These are phyloP conservation scores for Eristalis tenax DNA, from an alignment of 2,888 invertebrate genomes.

Conservation along the genomic window DNA sequence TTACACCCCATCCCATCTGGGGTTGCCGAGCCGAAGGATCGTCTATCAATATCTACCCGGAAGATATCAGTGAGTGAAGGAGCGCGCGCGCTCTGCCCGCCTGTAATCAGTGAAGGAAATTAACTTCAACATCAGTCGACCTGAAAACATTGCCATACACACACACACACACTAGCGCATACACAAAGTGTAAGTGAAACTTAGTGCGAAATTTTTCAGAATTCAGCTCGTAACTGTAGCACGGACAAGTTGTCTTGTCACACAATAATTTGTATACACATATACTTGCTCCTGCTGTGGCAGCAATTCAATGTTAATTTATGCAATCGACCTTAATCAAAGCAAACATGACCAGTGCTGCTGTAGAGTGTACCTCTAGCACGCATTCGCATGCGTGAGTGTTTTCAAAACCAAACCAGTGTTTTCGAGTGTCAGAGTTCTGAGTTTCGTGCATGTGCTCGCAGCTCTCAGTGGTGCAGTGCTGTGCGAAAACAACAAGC, in stretches of 20 bases:
- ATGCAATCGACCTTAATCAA: constrained; percentile 56
- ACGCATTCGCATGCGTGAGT: constrained; percentile 7
- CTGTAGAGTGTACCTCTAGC: neutral
- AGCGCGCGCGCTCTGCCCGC: neutral
- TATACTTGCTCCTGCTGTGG: neutral
- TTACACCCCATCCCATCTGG: too few species aligned
- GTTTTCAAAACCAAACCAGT: constrained; percentile 23
- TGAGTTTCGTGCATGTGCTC: constrained; percentile 25
- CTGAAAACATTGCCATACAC: constrained; percentile 31
- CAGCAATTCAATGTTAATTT: constrained; percentile 56
- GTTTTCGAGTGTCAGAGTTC: constrained; percentile 23
- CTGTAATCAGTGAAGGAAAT: constrained; percentile 14
- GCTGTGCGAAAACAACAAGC: neutral
- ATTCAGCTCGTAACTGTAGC: constrained; percentile 38
- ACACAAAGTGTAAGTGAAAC: neutral
- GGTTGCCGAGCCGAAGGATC: too few species aligned
- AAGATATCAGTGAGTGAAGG: constrained; percentile 37
- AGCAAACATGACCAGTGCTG: constrained; percentile 40
- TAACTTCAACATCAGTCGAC: neutral
- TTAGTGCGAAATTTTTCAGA: neutral
- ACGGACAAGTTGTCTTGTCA: constrained; percentile 50
- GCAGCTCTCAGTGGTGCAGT: constrained; percentile 14
- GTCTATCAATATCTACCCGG: constrained; percentile 25
- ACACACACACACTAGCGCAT: neutral
- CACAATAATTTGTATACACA: constrained; percentile 20